Conservation (phyloP, 1,140 invertebrate genomes). For the Bombus pascuorum region DNA sequence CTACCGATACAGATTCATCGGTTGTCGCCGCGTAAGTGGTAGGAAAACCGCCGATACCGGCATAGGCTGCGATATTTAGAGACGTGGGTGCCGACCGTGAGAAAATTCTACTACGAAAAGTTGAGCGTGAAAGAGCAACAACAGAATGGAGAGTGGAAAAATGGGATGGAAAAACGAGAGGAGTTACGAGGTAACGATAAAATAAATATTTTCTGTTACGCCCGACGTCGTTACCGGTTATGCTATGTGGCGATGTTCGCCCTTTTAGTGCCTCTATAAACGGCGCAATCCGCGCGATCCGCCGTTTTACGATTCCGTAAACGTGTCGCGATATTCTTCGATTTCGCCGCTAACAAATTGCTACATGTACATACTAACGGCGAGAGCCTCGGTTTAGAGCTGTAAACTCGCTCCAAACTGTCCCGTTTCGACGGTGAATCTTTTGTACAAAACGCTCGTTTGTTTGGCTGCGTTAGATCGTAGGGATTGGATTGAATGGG, state of each 20-base stretch:
- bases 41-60: conserved; percentile 64
- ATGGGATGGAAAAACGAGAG: neutral
- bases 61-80: conserved; percentile 50
- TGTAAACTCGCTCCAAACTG: neutral
- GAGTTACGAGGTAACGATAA: conserved; percentile 23
- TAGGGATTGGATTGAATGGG: neutral
- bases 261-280: conserved; percentile 27
- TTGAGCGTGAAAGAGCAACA: neutral
- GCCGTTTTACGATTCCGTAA: conserved; percentile 33
- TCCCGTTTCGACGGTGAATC: neutral
- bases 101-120: neutral
- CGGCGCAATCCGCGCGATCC: conserved; percentile 18
- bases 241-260: neutral
- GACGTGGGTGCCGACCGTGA: neutral
- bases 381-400: neutral
- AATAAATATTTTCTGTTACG: conserved; percentile 38
- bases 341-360: conserved; percentile 20
- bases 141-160: neutral
- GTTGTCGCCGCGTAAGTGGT: conserved; percentile 62
- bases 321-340: conserved; percentile 28
- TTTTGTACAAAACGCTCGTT: conserved; percentile 5
- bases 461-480: neutral
- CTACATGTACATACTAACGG: neutral
- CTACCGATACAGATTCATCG: conserved; percentile 62
- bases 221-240: neutral